Conservation (phyloP, 2,888 invertebrate genomes). For the Xanthia togata region DNA sequence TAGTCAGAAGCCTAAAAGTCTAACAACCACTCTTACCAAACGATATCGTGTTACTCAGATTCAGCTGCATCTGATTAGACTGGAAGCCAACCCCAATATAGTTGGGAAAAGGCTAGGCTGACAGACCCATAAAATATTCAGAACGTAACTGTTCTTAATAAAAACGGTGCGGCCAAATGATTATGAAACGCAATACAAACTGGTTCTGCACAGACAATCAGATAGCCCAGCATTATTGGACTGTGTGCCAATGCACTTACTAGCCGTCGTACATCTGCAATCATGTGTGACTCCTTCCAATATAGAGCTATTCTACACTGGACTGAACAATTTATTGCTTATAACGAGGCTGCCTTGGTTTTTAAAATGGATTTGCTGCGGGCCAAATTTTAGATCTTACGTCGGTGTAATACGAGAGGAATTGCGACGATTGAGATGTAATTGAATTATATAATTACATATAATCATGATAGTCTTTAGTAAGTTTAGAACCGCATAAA, state of each 20-base stretch:
- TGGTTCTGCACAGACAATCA: slow-evolving; percentile 65
- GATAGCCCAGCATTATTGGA: slow-evolving; percentile 57
- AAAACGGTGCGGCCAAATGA: slow-evolving; percentile 18
- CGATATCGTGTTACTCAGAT: no score
- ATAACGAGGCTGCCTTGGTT: background rate
- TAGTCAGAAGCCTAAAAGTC: no score
- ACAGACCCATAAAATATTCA: slow-evolving; percentile 27
- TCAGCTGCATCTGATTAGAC: no score
- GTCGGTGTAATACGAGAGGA: background rate
- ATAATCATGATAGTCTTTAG: background rate
- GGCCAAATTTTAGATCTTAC: background rate
- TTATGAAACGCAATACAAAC: slow-evolving; percentile 58
- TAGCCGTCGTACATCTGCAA: slow-evolving; percentile 76
- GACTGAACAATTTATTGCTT: background rate
- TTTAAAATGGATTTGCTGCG: background rate
- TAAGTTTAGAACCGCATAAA: background rate
- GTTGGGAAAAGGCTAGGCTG: no score
- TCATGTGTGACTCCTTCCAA: slow-evolving; percentile 74
- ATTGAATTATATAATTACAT: no score
- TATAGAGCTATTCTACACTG: slow-evolving; percentile 25
- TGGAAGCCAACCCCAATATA: no score
- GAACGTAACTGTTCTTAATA: slow-evolving; percentile 5
- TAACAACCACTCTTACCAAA: no score
- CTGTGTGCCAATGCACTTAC: slow-evolving; percentile 72
- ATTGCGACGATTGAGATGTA: background rate